Evolutionary conservation across 2,888 invertebrate genomes (phyloP), one percentile per base, ranked within the genome.

Genomic region (Drosophila flavopinicola): DNA sequence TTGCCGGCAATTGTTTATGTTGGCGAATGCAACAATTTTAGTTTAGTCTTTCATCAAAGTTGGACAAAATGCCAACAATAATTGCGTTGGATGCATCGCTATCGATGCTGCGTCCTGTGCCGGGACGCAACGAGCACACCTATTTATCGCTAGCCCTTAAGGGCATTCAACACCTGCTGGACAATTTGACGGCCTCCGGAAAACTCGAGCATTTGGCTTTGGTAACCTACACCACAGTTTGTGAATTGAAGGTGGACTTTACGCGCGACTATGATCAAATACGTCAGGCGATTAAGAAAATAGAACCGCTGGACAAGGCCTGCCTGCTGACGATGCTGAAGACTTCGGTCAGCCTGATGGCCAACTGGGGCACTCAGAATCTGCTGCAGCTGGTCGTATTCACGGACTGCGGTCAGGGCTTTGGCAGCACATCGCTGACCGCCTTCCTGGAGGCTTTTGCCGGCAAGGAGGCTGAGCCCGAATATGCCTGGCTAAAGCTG

Each of bases 341-440:
- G 80, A 96, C 96, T 15, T 94, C 96, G 1, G 95, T 95, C 85
- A 94, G 94, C 82, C 92, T 97, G 47, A 94, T 98, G 29, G 92
- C 94, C 51, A 97, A 97, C 89, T 99, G 98, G 98, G 98, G 98
- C 4, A 95, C 94, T 64, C 95, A 96, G 72, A 96, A 95, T 44
- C 94, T 95, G 6, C 95, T 96, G 78, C 98, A 98, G 92, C 94
- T 95, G 17, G 92, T 96, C 24, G 89, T 96, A 27, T 93, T 96
- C 30, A 96, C 96, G 0, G 96, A 96, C 91, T 96, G 96, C 17
- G 94, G 94, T 64, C 92, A 94, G 25, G 96, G 96, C 3, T 90
- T 89, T 51, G 89, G 89, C 5, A 91, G 93, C 2, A 93, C 94
- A 78, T 94, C 95, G 0, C 89, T 95, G 3, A 92, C 93, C 47